Base-by-base conservation (phyloP, 2,888 invertebrate genomes). In the Lycia hirtaria region DNA sequence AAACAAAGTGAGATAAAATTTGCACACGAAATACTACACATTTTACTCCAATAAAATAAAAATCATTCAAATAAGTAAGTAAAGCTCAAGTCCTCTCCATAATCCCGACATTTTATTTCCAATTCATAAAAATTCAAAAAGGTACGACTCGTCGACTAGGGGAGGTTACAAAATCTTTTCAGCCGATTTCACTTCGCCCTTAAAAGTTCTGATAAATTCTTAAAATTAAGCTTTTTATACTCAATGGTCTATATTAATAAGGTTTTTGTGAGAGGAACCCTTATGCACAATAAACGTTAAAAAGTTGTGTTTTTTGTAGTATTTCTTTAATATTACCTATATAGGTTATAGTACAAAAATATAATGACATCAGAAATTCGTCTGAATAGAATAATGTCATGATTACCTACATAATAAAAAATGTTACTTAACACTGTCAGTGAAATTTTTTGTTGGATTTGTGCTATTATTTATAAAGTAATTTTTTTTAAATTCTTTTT, bases 61-160 rank as follows among this genome's bases (percentile, higher is more conserved):
- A 6, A 4, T 22, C 4, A 14, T 22, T 19, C 20, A 20, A 45
- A 14, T 22, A 9, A 3, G 37, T 2, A 19, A 17, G 9, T 17
- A 45, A 32, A 32, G 10, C 32, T 32, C 9, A 15, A 45, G 14
- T 32, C 22, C 45, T 19, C 33, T 33, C 33, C 32, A 32, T 30
- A 19, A 44, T 45, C 32, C 32, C 33, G 12, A 33, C 30, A 45
- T 41, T 35, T 51, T 24, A 51, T 17, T 33, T 43, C 24, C 44
- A 53, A 53, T 53, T 30, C 38, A 45, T 53, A 45, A 38, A 53
- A 38, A 26, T 53, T 30, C 14, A 44, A 44, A 44, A 53, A 32
- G 20, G 45, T 45, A 45, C 33, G 52, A 19, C 19, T 35, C 44
- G 22, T 12, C 24, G 30, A 43, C 33, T 9, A 20, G 30, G 28